Conservation (phyloP, 2,113 vertebrate species). For the Lontra canadensis region DNA sequence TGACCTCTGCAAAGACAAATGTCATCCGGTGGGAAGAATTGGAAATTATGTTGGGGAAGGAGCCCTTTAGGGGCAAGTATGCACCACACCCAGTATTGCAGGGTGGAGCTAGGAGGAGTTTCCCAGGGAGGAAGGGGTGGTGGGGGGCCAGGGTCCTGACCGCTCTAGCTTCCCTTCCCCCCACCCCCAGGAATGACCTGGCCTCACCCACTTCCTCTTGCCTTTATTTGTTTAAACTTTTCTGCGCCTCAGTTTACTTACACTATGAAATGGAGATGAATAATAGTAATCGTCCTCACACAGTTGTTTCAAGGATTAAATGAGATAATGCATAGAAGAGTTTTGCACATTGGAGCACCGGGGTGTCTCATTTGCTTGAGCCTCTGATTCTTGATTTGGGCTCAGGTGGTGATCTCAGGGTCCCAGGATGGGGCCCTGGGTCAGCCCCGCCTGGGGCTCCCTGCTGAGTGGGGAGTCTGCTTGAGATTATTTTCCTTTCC, state of each 20-base stretch:
- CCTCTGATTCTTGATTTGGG: neutral
- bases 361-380: neutral
- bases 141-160: neutral
- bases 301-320: neutral
- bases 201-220: neutral
- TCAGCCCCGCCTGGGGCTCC: neutral
- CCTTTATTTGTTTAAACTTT: constrained; percentile 1
- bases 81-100: neutral
- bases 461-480: neutral
- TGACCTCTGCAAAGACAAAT: constrained; percentile 28
- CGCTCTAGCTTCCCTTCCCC: constrained; percentile 2
- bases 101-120: neutral
- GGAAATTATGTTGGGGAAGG: neutral
- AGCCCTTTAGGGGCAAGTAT: neutral
- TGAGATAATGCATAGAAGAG: neutral
- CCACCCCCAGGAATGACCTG: neutral
- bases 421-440: neutral
- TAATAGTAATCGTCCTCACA: neutral
- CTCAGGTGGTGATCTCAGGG: neutral
- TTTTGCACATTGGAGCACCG: neutral
- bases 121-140: neutral
- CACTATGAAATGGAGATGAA: neutral
- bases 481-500: neutral
- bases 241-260: constrained; percentile 6
- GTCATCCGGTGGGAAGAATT: neutral